Base-by-base conservation (phyloP, 2,797 vertebrate species). In the Epinephelus awoara region DNA sequence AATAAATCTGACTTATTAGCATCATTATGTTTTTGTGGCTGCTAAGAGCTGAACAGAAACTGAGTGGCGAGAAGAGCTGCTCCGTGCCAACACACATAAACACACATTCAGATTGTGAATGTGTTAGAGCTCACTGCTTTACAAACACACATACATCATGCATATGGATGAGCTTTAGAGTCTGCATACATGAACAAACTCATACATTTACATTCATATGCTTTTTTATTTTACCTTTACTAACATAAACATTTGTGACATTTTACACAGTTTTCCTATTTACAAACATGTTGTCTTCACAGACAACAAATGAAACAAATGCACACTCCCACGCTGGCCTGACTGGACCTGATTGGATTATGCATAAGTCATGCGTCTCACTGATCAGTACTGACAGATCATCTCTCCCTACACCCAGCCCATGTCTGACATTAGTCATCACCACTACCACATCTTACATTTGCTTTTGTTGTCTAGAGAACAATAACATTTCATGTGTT, bases 1-100 rank as follows among this genome's bases (percentile, higher is more conserved):
- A 74, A 78, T 64, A 64, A 79, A 82, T 46, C 54, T 51, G 54
- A 64, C 19, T 78, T 55, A 75, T 78, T 67, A 84, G 42, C n/a
- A 51, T 57, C 25, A 73, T 80, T 49, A 79, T 71, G 65, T 65
- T 74, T 27, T 56, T 79, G 23, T 70, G 66, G 29, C 62, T 46
- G 42, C 67, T 27, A 18, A 56, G 59, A 42, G 55, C 50, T 63
- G 27, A 76, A 58, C 17, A 52, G 44, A 19, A 81, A 23, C 29
- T 4, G 15, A 29, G 6, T 42, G 46, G 8, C 51, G n/a, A 56
- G 17, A 5, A 34, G 17, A 40, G 13, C 49, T 12, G 70, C 52
- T 72, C 18, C 21, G 14, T 49, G 44, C 17, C 65, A 56, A 47
- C 56, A 65, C 52, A 58, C 34, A 58, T 5, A 34, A 21, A 66